phyloP scores from a whole-genome alignment of 2,888 invertebrate species.

The Smittia sp. region DNA sequence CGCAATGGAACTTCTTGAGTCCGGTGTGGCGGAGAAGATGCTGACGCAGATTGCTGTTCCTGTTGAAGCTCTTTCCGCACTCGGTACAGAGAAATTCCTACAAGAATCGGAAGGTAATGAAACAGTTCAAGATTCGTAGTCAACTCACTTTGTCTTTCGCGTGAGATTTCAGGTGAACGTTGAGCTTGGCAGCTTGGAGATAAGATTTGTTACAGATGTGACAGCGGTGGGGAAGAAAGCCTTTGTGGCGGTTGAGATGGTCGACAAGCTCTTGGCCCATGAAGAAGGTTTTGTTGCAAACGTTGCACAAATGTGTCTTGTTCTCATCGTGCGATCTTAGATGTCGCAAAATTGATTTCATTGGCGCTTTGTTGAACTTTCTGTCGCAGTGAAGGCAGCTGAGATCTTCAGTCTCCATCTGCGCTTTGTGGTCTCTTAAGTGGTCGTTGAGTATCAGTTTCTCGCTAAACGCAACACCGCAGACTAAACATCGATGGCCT shows the following conservation, averaged over 20 bases:
- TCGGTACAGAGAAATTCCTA: constrained; percentile 55
- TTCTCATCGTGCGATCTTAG: constrained; percentile 57
- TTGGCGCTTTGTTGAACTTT: constrained; percentile 52
- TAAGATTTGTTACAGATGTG: constrained; percentile 37
- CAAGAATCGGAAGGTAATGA: too few relatives aligned
- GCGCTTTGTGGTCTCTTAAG: constrained; percentile 48
- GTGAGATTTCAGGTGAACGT: constrained; percentile 58
- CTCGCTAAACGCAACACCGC: constrained; percentile 57
- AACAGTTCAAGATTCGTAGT: neutral
- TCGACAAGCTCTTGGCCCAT: constrained; percentile 58
- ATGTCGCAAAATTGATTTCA: constrained; percentile 54
- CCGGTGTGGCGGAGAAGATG: constrained; percentile 59
- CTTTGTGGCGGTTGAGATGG: constrained; percentile 30
- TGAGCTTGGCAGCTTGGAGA: constrained; percentile 57
- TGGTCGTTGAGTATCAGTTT: constrained; percentile 56
- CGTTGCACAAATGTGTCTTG: constrained; percentile 43
- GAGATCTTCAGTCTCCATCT: constrained; percentile 45
- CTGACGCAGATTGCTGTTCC: constrained; percentile 59
- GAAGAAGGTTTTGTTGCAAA: constrained; percentile 60
- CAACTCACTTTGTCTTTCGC: constrained; percentile 45
- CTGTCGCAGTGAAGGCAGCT: constrained; percentile 56
- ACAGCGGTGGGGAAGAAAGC: neutral
- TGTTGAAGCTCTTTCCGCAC: constrained; percentile 59
- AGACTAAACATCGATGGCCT: constrained; percentile 55
- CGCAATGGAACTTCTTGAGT: constrained; percentile 57